Percentiles rank a stretch among this genome's conserved stretches.
Conservation (phyloP, 2,113 vertebrate species). For the Fukomys damarensis region DNA sequence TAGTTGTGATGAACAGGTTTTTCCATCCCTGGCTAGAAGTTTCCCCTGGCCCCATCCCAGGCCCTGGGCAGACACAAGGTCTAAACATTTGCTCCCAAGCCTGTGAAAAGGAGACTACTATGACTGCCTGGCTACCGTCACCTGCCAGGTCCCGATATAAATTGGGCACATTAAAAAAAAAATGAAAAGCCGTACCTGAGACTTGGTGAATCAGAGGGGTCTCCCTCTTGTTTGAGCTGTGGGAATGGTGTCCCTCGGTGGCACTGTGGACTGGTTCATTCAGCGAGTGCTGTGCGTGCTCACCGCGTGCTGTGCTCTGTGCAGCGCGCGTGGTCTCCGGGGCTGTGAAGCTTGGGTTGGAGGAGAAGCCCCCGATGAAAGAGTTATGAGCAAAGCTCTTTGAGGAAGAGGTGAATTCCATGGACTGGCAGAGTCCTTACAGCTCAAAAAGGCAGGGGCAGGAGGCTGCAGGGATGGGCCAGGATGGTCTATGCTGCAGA, state of each 20-base stretch:
- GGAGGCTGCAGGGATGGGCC: background rate
- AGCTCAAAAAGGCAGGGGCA: background rate
- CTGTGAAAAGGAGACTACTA: background rate
- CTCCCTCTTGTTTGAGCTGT: background rate
- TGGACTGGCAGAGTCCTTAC: background rate
- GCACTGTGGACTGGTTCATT: background rate
- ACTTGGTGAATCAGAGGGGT: background rate
- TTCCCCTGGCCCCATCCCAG: background rate
- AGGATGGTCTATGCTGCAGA: background rate
- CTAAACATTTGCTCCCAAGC: background rate
- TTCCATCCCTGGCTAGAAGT: background rate
- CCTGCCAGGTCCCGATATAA: background rate
- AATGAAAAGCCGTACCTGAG: background rate
- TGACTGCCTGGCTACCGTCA: background rate
- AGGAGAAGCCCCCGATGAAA: background rate
- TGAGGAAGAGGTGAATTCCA: background rate
- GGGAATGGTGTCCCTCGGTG: background rate
- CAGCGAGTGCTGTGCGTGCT: background rate
- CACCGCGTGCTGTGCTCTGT: background rate
- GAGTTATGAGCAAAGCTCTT: background rate
- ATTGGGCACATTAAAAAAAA: background rate
- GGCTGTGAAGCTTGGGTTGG: background rate
- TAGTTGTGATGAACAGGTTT: background rate
- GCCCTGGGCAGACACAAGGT: background rate
- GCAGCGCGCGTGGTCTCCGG: background rate